These are phyloP conservation scores for Eristalis tenax DNA, from an alignment of 2,888 invertebrate genomes.

Conservation along the genomic window DNA sequence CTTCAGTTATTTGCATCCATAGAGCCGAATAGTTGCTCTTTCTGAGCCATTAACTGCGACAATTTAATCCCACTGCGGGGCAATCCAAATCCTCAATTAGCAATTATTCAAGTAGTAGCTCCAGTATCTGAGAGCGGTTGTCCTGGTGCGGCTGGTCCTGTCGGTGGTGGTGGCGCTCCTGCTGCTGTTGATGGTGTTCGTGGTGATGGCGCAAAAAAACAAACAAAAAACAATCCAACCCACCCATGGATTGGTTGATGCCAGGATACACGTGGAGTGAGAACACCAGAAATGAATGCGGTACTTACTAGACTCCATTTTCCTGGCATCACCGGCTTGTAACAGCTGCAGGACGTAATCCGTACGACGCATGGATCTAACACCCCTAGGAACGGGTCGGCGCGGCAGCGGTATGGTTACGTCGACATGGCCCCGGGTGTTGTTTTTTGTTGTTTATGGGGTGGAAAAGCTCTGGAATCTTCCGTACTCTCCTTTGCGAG, in stretches of 20 bases:
- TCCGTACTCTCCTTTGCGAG: conserved; percentile 27
- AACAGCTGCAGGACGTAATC: conserved; percentile 62
- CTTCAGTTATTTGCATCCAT: conserved; percentile 69
- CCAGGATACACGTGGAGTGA: conserved; percentile 5
- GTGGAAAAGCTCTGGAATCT: conserved; percentile 29
- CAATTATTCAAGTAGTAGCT: conserved; percentile 75
- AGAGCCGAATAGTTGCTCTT: conserved; percentile 70
- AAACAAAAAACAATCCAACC: not conserved
- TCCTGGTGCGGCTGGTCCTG: conserved; percentile 6
- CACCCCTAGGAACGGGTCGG: not conserved
- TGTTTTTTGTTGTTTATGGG: conserved; percentile 50
- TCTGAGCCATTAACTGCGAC: conserved; percentile 74
- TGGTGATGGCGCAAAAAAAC: not conserved
- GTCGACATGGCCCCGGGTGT: conserved; percentile 21
- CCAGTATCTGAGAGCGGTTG: conserved; percentile 34
- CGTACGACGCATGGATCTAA: conserved; percentile 46
- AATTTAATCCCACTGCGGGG: conserved; percentile 75
- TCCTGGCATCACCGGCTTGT: conserved; percentile 37
- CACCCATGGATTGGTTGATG: not conserved
- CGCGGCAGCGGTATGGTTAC: not conserved
- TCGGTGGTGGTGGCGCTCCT: not conserved
- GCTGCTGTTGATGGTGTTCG: not conserved
- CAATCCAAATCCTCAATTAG: conserved; percentile 76
- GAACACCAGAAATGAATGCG: conserved; percentile 44
- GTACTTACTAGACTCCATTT: conserved; percentile 58